These are phyloP conservation scores for Meloidogyne floridensis DNA, from an alignment of 1,140 invertebrate species.

Conservation along the genomic window DNA sequence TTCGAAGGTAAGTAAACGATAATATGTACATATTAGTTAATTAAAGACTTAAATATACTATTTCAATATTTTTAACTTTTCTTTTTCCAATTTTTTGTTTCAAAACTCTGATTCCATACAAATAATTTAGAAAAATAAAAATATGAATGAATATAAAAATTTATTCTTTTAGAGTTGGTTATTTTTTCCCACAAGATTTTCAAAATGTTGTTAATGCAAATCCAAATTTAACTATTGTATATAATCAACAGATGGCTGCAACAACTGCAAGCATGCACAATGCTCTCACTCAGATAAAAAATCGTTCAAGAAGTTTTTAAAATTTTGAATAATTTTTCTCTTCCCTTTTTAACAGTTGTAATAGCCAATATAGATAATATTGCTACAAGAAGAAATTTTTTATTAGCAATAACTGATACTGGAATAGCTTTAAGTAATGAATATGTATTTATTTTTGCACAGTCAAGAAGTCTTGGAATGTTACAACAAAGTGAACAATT, in stretches of 20 bases:
- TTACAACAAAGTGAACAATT: constrained; percentile 35
- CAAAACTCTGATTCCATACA: too few species aligned
- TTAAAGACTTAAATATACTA: too few species aligned
- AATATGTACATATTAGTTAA: neutral
- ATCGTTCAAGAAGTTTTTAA: constrained; percentile 15
- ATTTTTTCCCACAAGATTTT: constrained; percentile 15
- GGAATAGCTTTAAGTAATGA: constrained; percentile 40
- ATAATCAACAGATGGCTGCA: constrained; percentile 9
- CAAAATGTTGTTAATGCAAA: constrained; percentile 1
- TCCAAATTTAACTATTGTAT: constrained; percentile 15
- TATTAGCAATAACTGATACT: constrained; percentile 39
- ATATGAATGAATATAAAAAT: neutral
- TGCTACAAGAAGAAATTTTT: constrained; percentile 39
- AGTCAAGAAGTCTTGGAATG: constrained; percentile 46
- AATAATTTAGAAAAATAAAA: neutral
- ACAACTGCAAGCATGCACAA: constrained; percentile 12
- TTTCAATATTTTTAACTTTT: too few species aligned
- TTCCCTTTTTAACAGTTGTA: constrained; percentile 32
- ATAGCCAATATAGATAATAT: constrained; percentile 43
- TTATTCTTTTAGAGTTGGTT: constrained; percentile 1
- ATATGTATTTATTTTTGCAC: constrained; percentile 42
- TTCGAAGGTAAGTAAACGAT: constrained; percentile 11
- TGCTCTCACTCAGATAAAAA: neutral
- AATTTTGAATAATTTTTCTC: constrained; percentile 2
- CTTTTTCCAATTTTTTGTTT: too few species aligned